Percentiles rank a stretch among this genome's conserved stretches.
Evolutionary conservation across 2,888 invertebrate genomes (phyloP).

Genomic region (Sarcophaga rosellei): DNA sequence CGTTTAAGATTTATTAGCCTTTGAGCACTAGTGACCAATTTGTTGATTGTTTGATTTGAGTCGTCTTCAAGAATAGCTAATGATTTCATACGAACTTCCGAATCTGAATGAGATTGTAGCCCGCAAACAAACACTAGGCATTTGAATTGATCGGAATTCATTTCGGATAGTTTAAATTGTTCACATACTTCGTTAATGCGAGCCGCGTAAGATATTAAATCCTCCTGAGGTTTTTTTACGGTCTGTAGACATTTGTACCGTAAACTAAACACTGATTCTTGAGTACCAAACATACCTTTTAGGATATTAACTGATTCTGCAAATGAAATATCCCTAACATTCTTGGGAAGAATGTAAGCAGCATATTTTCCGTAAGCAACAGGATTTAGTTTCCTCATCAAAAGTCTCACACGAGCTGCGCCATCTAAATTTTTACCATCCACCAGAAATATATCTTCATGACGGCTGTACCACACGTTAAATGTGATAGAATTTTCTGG

Average conservation of each 20-base stretch:
- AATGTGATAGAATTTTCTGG: too few species aligned
- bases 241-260: too few species aligned
- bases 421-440: conserved; percentile 1
- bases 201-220: too few species aligned
- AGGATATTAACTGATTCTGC: neutral
- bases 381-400: neutral
- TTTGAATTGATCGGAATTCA: neutral
- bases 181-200: too few species aligned
- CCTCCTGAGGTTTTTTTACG: too few species aligned
- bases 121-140: too few species aligned
- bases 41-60: neutral
- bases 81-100: neutral
- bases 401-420: conserved; percentile 3
- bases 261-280: neutral
- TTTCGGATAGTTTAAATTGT: neutral
- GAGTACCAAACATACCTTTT: too few species aligned
- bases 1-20: too few species aligned
- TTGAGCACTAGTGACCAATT: too few species aligned
- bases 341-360: conserved; percentile 1
- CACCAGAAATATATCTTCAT: conserved; percentile 20
- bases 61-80: neutral
- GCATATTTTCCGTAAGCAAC: too few species aligned
- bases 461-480: neutral
- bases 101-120: too few species aligned
- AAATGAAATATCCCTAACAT: neutral